Evolutionary conservation across 2,888 invertebrate genomes (phyloP), one percentile per base, ranked within the genome.

Genomic region (Meliscaeva auricollis): DNA sequence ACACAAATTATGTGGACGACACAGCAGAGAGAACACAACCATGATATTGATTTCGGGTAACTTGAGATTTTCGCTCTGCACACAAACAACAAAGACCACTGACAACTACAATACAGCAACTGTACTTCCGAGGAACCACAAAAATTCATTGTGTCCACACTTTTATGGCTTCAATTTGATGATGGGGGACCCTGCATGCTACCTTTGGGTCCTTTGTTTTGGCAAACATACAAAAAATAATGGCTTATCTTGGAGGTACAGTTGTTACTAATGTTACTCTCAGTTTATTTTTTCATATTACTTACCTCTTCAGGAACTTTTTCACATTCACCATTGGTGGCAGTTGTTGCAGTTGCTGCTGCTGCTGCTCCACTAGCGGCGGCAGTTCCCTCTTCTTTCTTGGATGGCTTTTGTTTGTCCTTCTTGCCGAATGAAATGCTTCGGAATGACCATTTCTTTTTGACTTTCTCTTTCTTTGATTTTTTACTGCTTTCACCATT

Each of bases 361-460:
- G 82, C 26, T 26, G 26, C 26, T 26, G 3, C 76, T 72, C 87
- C 88, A 72, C n/a, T 35, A 35, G 35, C 35, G 35, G 90, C 90
- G 5, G 88, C 88, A 62, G 88, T 88, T 88, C 94, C 93, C 87
- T 92, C 92, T 88, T 93, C 94, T 88, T 94, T 94, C 92, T 96
- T 96, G 89, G 94, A 94, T 88, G 96, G 96, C 92, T 97, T 97
- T 89, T 95, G 95, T 93, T 97, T 97, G 91, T 97, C 97, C 93
- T 96, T 97, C 93, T 95, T 95, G 91, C 96, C 96, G 93, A 97
- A 97, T 91, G 96, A 96, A 93, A 97, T 96, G 91, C 95, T 96
- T 90, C 97, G 95, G 93, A 97, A 95, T 89, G 96, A 97, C 96
- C 96, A 97, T 94, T 97, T 97, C 94, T 96, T 97, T 94, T 96